Percentiles rank a stretch among this genome's conserved stretches.
These are phyloP conservation scores for Erythrocercus mccallii DNA, from an alignment of 2,113 vertebrate genomes.

Conservation along the genomic window DNA sequence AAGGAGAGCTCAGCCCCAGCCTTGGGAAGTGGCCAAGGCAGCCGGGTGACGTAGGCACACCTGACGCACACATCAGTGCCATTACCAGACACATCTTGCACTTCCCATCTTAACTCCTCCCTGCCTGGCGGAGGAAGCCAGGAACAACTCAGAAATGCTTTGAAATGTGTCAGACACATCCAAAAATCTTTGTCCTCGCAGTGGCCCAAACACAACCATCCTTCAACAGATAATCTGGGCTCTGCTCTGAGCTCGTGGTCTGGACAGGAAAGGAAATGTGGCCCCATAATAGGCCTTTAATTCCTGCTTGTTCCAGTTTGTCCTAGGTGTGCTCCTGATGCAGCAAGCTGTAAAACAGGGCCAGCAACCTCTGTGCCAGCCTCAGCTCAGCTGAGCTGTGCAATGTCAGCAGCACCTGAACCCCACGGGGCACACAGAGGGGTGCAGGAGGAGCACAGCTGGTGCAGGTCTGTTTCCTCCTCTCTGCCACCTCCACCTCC, in stretches of 20 bases:
- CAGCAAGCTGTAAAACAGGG: background rate
- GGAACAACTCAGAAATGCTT: background rate
- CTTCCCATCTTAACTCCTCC: constrained; percentile 30
- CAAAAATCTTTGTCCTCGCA: background rate
- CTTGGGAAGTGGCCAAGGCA: constrained; percentile 5
- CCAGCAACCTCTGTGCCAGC: background rate
- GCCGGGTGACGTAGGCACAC: constrained; percentile 1
- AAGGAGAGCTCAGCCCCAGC: background rate
- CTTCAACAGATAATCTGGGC: background rate
- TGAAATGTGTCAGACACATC: rapidly evolving
- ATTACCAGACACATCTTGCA: background rate
- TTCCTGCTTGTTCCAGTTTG: background rate
- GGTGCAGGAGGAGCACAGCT: background rate
- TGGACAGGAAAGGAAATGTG: background rate
- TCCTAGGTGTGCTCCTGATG: background rate
- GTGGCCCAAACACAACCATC: background rate
- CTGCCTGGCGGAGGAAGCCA: background rate
- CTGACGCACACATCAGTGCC: background rate
- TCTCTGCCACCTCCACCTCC: background rate
- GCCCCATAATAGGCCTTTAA: background rate
- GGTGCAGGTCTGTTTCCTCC: background rate
- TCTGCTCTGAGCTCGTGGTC: rapidly evolving
- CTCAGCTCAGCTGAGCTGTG: background rate
- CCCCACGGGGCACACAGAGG: rapidly evolving
- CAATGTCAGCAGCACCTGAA: background rate